Base-by-base conservation (phyloP, 2,797 vertebrate species). In the Yasuhikotakia modesta region DNA sequence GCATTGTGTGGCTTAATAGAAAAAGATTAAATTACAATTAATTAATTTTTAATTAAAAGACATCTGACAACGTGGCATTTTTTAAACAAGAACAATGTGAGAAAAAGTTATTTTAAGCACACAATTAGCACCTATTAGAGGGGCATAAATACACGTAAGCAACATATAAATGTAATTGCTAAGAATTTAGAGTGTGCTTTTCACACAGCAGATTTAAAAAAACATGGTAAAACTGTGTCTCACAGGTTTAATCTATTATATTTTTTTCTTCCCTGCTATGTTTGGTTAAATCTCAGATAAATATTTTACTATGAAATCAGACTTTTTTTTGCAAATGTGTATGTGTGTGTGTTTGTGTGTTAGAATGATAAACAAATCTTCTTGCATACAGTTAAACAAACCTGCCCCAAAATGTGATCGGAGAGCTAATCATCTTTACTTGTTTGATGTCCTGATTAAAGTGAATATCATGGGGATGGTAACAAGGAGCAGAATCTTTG, bases 391-490 rank as follows among this genome's bases (percentile, higher is more conserved):
- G 78, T 70, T 74, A 70, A 77, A 86, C 78, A 73, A 86, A 85
- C 81, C 83, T 82, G 76, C 39, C 78, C 80, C 53, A 58, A 79
- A 70, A 85, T 83, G 86, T 73, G 78, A 86, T 81, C 66, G 13
- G n/a, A 68, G 57, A 79, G 68, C 73, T 87, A 84, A 90, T 92
- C 83, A 81, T 55, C 83, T 66, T 43, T 73, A 81, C 67, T 76
- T 80, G 60, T 90, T 91, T 89, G 88, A 90, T 88, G 86, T 85
- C 73, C 83, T 88, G 78, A 91, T 91, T 89, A 90, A 89, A 89
- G 87, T 83, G 81, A 53, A 88, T 90, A 88, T 84, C 83, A 64
- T 70, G 78, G 50, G 73, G 58, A 68, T 73, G 52, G 79, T 70
- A 70, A 85, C 81, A 84, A 78, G 73, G 60, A 45, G 55, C 70